Conservation (phyloP, 2,113 vertebrate species). For the Cygnus buccinator region DNA sequence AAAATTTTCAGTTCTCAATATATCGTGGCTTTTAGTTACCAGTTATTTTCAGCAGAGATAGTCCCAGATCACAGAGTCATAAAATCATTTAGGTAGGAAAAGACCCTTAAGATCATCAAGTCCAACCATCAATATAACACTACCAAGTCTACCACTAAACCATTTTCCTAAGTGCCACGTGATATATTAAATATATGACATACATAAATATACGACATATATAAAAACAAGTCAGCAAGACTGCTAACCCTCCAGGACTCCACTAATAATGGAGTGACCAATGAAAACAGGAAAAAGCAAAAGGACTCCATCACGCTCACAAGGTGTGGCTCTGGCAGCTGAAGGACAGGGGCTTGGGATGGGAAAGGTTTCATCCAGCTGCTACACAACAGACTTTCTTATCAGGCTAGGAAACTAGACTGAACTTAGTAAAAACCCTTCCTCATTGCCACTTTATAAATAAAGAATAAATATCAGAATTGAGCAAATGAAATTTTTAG, state of each 20-base stretch:
- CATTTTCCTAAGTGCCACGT: no score
- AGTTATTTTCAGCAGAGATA: conserved; percentile 6
- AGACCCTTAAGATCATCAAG: not conserved
- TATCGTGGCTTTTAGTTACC: not conserved
- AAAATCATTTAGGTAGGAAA: not conserved
- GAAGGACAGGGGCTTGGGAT: not conserved
- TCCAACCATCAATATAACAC: not conserved
- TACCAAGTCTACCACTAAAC: not conserved
- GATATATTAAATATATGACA: not conserved
- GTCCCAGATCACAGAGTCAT: not conserved
- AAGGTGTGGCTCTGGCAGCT: conserved; percentile 30
- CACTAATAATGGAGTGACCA: conserved; percentile 20
- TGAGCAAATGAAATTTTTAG: not conserved
- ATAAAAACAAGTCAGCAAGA: not conserved
- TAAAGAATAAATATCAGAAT: not conserved
- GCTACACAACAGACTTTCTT: not conserved
- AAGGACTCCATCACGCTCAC: not conserved
- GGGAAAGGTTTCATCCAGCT: not conserved
- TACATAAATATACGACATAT: not conserved
- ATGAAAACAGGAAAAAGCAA: conserved; percentile 15
- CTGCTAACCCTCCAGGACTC: not conserved
- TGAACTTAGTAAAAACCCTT: not conserved
- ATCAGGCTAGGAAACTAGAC: not conserved
- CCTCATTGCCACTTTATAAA: not conserved
- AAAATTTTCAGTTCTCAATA: not conserved